Evolutionary conservation across 1,140 invertebrate genomes (phyloP).

Genomic region (Cecropterus lyciades): DNA sequence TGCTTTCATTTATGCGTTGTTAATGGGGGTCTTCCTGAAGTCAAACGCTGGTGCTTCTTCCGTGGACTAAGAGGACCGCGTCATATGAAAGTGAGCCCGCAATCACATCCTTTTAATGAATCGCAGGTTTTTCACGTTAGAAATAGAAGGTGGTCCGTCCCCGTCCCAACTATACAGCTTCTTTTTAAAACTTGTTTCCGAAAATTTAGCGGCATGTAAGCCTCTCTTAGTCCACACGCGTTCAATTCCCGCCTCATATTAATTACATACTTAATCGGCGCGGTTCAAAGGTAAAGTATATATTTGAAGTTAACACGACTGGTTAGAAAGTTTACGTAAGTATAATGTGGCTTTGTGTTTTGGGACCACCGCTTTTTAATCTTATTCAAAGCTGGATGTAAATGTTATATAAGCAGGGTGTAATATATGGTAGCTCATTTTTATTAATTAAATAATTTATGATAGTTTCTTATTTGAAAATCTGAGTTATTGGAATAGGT

Average conservation of each 20-base stretch:
- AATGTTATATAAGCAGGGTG: background rate
- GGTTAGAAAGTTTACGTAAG: conserved; percentile 23
- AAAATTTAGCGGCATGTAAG: conserved; percentile 20
- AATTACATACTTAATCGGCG: conserved; percentile 26
- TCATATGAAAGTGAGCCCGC: too few relatives aligned
- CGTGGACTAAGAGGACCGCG: too few relatives aligned
- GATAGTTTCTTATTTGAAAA: too few relatives aligned
- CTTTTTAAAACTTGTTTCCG: background rate
- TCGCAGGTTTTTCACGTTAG: too few relatives aligned
- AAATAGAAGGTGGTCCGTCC: too few relatives aligned
- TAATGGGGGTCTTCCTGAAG: too few relatives aligned
- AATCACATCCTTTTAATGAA: too few relatives aligned
- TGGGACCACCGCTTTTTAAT: background rate
- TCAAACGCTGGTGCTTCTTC: too few relatives aligned
- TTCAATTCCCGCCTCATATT: conserved; percentile 17
- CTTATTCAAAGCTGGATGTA: background rate
- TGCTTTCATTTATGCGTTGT: too few relatives aligned
- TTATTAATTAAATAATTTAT: background rate
- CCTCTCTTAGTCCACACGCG: background rate
- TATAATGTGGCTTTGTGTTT: conserved; percentile 16
- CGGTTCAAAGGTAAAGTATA: conserved; percentile 26
- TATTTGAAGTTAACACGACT: conserved; percentile 19
- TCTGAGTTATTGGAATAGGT: too few relatives aligned
- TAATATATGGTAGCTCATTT: background rate
- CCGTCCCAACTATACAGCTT: too few relatives aligned